Percentiles rank a stretch among this genome's conserved stretches.
phyloP scores from a whole-genome alignment of 1,140 invertebrate genomes.

The Drosophila nigrodunni region DNA sequence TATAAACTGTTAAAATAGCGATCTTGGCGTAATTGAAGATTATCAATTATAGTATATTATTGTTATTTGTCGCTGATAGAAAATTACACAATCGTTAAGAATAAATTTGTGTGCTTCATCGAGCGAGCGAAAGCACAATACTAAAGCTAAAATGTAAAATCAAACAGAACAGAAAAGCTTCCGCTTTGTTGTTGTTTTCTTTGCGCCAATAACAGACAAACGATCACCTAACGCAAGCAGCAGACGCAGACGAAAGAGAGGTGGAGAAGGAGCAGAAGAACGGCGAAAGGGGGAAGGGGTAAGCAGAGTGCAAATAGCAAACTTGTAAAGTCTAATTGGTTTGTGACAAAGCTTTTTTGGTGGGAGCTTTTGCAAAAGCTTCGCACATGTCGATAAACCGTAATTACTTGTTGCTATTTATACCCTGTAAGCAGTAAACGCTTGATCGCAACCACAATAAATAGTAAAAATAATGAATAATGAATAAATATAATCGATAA shows the following conservation, averaged over 20 bases:
- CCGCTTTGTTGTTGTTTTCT: background rate
- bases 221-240: background rate
- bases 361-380: constrained; percentile 11
- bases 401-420: constrained; percentile 1
- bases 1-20: background rate
- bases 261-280: too few species aligned
- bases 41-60: constrained; percentile 6
- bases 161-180: constrained; percentile 31
- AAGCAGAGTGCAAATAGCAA: constrained; percentile 2
- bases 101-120: constrained; percentile 32
- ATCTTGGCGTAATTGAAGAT: constrained; percentile 10
- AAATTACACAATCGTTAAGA: constrained; percentile 40
- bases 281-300: too few species aligned
- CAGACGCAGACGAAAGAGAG: background rate
- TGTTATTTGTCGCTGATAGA: constrained; percentile 19
- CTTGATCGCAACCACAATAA: background rate
- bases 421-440: constrained; percentile 7
- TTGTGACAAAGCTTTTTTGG: constrained; percentile 12
- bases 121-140: constrained; percentile 30
- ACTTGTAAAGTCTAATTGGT: constrained; percentile 5
- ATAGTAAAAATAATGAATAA: background rate
- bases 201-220: constrained; percentile 12
- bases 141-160: constrained; percentile 35
- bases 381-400: constrained; percentile 7
- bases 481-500: background rate